Evolutionary conservation across 2,888 invertebrate genomes (phyloP).

Genomic region (Meta bourneti): DNA sequence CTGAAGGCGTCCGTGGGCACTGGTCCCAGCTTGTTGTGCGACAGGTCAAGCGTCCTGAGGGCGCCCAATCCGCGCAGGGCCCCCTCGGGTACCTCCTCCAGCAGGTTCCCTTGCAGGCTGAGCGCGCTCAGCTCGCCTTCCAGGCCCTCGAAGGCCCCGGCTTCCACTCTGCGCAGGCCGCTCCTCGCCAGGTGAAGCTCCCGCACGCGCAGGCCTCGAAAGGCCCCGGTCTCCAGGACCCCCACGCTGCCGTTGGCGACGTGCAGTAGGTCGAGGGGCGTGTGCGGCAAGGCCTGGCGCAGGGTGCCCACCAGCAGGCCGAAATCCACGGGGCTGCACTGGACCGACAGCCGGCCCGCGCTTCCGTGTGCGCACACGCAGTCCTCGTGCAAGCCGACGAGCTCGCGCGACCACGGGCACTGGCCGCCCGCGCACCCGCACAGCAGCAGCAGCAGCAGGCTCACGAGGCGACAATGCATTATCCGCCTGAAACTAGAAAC

Average conservation of each 20-base stretch:
- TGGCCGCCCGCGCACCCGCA: slow-evolving; percentile 79
- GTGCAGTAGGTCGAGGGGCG: slow-evolving; percentile 90
- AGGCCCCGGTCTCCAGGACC: slow-evolving; percentile 85
- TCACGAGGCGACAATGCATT: too few relatives aligned
- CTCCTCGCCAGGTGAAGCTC: neutral
- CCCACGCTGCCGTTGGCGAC: slow-evolving; percentile 90
- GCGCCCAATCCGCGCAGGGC: slow-evolving; percentile 13
- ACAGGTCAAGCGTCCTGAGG: slow-evolving; percentile 40
- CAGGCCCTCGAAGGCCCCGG: slow-evolving; percentile 14
- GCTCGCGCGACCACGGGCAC: slow-evolving; percentile 91
- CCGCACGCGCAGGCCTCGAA: slow-evolving; percentile 83
- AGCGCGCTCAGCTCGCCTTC: slow-evolving; percentile 27
- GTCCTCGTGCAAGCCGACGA: slow-evolving; percentile 88
- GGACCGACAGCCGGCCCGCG: slow-evolving; percentile 82
- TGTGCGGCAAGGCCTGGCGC: slow-evolving; percentile 79
- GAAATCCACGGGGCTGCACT: slow-evolving; percentile 78
- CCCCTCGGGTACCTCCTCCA: slow-evolving; percentile 41
- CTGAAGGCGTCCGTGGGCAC: slow-evolving; percentile 78
- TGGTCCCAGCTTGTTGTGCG: slow-evolving; percentile 47
- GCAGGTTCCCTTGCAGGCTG: slow-evolving; percentile 53
- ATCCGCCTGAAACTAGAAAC: too few relatives aligned
- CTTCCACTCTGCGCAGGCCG: slow-evolving; percentile 5
- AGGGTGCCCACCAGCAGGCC: slow-evolving; percentile 85
- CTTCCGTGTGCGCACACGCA: slow-evolving; percentile 94
- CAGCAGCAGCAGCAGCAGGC: neutral